Base-by-base conservation (phyloP, 2,888 invertebrate genomes). In the Meganola albula region DNA sequence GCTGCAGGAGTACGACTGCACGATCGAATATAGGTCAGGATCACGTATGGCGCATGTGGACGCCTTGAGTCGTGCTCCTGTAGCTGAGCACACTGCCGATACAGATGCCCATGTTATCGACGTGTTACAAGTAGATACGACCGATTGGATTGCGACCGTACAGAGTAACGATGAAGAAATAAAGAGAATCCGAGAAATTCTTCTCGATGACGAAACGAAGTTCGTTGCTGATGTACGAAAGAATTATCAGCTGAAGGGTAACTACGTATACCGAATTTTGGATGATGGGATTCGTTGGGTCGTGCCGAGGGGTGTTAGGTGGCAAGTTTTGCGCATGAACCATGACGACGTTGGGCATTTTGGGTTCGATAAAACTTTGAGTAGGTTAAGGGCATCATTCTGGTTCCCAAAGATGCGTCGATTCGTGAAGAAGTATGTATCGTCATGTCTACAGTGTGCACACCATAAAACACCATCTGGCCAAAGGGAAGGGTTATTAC, bases 1-100 rank as follows among this genome's bases (percentile, higher is more conserved):
- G 2, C 43, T 58, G 12, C 43, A 53, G 18, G 40, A 61, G 34
- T 44, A 47, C 20, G 43, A 37, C 39, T 57, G 20, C 28, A 32
- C 30, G 29, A 58, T 35, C 14, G 27, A 41, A 24, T 40, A 51
- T 34, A 33, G 40, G 13, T 31, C 46, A 3, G 46, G 44, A 34
- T n/a, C 27, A 23, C 23, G 18, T 0, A 46, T 49, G 44, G 12
- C 33, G 1, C 46, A 49, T 14, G 49, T 49, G 1, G 45, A 46
- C 16, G 44, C 49, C 2, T 20, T 27, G 8, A 27, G 27, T 27
- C 10, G 27, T 5, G 11, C 8, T 7, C 18, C 27, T 3, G 10
- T 27, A 4, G 21, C 3, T 2, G 23, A 23, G 10, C 10, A 9
- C 10, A 2, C 12, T 8, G n/a, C 3, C 8, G 16, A 12, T 4